These are phyloP conservation scores for Campylorhamphus procurvoides DNA, from an alignment of 2,113 vertebrate species.

Conservation along the genomic window DNA sequence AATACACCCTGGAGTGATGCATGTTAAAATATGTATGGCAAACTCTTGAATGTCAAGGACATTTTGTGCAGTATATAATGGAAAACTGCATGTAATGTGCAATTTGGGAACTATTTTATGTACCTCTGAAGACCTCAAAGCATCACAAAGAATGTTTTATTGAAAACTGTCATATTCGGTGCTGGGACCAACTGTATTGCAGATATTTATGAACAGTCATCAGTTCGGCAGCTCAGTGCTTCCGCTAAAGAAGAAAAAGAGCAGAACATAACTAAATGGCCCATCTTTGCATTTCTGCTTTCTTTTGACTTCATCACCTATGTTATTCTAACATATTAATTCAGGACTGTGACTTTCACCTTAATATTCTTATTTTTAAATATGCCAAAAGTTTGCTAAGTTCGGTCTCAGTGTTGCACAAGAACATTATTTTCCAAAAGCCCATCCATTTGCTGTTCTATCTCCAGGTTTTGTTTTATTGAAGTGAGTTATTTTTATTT, in stretches of 20 bases:
- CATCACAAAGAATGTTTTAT: slow-evolving; percentile 75
- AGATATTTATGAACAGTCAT: slow-evolving; percentile 71
- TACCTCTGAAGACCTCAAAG: slow-evolving; percentile 72
- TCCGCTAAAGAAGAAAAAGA: background rate
- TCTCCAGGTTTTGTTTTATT: background rate
- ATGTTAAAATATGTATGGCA: slow-evolving; percentile 78
- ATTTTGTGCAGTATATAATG: slow-evolving; percentile 72
- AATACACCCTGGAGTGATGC: slow-evolving; percentile 81
- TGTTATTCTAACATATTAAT: background rate
- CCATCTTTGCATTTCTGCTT: background rate
- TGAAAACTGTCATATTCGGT: slow-evolving; percentile 47
- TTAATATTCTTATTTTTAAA: background rate
- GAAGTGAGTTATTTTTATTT: background rate
- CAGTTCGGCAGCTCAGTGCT: background rate
- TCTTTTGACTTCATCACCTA: background rate
- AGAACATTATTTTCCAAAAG: background rate
- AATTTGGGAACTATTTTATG: slow-evolving; percentile 75
- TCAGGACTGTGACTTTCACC: background rate
- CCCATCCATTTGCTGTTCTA: background rate
- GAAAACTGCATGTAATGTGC: slow-evolving; percentile 76
- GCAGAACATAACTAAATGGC: background rate
- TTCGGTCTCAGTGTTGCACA: background rate
- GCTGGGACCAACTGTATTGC: slow-evolving; percentile 43
- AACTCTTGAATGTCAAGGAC: slow-evolving; percentile 84
- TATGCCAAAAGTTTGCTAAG: background rate